Base-by-base conservation (phyloP, 2,888 invertebrate species). In the Globia sparganii region DNA sequence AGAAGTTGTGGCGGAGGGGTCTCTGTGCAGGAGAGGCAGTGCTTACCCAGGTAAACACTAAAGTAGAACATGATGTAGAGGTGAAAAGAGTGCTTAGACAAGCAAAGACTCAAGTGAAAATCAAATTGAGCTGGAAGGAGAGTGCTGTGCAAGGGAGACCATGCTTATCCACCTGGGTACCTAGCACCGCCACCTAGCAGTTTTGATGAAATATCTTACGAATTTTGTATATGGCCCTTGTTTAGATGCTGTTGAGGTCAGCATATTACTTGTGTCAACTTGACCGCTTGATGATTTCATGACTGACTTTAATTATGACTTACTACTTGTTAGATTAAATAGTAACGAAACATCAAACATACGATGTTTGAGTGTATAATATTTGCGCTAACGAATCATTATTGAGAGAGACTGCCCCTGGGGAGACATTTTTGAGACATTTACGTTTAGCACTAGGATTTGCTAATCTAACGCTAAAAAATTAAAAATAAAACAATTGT, bases 1-100 rank as follows among this genome's bases (percentile, higher is more conserved):
- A 97, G 97, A 90, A 97, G 97, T n/a, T 98, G 98, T 91, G 98
- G 98, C 0, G 98, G 98, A 15, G 98, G 98, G 25, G 97, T 98
- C 61, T 97, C 98, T 34, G 97, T 97, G 59, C 98, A 98, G 89
- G 97, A 97, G 53, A 95, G 98, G 72, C 97, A 97, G 83, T 98
- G 98, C 87, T 94, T 98, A 70, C 94, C 96, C 78, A 96, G 96
- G 95, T 94, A 88, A 81, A 64, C 21, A 64, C 5, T n/a, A 18
- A 43, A 6, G 40, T 68, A 15, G 21, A 59, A 40, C 21, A 25
- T 43, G 43, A 34, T 28, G 9, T 3, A 43, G 21, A 15, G 34
- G 11, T 34, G 6, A 28, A 9, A 15, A 25, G 4, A 15, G 9
- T 31, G 13, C 28, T 21, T 28, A 21, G 28, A 11, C 6, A 28